Evolutionary conservation across 2,113 vertebrate genomes (phyloP), one percentile per base, ranked within the genome.

Genomic region (Dermatemys mawii): DNA sequence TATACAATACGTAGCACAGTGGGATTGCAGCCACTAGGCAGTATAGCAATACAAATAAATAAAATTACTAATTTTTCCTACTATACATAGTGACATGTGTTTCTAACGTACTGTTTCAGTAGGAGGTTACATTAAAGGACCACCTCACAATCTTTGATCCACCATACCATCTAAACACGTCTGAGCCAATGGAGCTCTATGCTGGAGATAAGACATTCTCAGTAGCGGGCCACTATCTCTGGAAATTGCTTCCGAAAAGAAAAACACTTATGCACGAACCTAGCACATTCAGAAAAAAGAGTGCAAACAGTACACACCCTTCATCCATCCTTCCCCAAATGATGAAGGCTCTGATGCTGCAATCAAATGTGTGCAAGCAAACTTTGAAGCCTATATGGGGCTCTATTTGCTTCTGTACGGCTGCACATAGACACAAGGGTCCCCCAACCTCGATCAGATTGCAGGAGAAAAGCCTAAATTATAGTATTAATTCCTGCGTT

Each of bases 401-500:
- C 81, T 53, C 67, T 1, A 1, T 50, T 90, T 92, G 11, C 51
- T 90, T 83, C 55, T 87, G 75, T 93, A 70, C n/a, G 44, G 87
- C 35, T 84, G 51, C 50, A 87, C 53, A 78, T 16, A 90, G 55
- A 75, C 84, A 83, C n/a, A 60, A 83, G 78, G 51, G 85, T 83
- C 35, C 48, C 35, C 63, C 84, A 53, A 95, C 84, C 38, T 82
- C 79, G 57, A 93, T 17, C 10, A 79, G 2, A 1, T 63, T 92
- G 82, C 92, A 78, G 67, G 11, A 90, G 78, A 24, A 22, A 53
- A 80, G 27, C 85, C 87, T 89, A 93, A 92, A 93, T 90, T 76
- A 81, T 38, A 27, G 26, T 89, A 70, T 79, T 85, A 90, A 93
- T 94, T 83, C 54, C 35, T 3, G 6, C 6, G 75, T 94, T 89